Evolutionary conservation across 1,140 invertebrate genomes (phyloP), one percentile per base, ranked within the genome.

Genomic region (Lineus longissimus): DNA sequence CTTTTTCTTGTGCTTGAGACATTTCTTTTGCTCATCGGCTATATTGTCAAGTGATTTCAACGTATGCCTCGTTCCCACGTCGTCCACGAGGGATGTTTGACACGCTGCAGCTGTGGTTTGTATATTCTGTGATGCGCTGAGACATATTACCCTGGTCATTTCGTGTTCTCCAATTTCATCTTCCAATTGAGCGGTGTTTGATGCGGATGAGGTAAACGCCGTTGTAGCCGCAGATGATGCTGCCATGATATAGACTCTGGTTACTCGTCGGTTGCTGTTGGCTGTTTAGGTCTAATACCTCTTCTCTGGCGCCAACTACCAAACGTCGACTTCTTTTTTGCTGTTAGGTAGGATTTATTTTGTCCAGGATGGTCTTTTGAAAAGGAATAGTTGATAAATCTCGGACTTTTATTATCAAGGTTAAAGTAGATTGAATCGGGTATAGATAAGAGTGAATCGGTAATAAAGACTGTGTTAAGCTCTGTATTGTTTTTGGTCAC

Each of bases 121-220:
- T 43, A 43, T 43, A 43, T 43, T 43, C 19, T 43, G 11, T 11
- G 40, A 43, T 13, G 40, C 19, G 40, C 40, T 43, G 40, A 43
- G 40, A 43, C 40, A 43, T 43, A 43, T 43, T 43, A 19, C 40
- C 40, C 40, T 11, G 19, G 40, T 43, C 40, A 43, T 43, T 43
- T 43, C 40, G 40, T 43, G 40, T 43, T 43, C 40, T 43, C 40
- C 40, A 43, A 43, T 43, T 43, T 43, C 40, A 43, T 43, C 40
- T 43, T 43, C 40, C 40, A 43, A 19, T 19, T 43, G 40, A 13
- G 40, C 19, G 40, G 40, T 13, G 11, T 11, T 43, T 43, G 40
- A 43, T 19, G 40, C 40, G 19, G 40, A 43, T 43, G 40, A 43
- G 11, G 40, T 43, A 19, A 43, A 43, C 19, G 40, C 40, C 19